Evolutionary conservation across 2,113 vertebrate genomes (phyloP).

Genomic region (Oncorhynchus kisutch): DNA sequence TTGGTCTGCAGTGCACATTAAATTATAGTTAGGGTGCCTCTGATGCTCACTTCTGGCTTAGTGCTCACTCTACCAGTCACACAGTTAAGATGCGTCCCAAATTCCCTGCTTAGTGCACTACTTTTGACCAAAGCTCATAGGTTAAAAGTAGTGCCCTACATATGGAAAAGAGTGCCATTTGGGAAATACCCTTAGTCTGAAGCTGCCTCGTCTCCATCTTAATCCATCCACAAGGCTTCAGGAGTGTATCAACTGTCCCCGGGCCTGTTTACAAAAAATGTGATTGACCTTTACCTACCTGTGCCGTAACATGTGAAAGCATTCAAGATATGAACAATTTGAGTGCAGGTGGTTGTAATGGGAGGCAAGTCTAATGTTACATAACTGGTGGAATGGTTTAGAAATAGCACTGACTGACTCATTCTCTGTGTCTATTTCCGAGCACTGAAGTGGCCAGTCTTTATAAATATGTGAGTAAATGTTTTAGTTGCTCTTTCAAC

Average conservation of each 20-base stretch:
- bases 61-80: slow-evolving; percentile 39
- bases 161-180: no score
- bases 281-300: background rate
- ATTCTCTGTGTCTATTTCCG: background rate
- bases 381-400: background rate
- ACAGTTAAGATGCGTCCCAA: background rate
- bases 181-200: no score
- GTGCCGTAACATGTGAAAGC: background rate
- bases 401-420: background rate
- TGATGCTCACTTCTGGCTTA: slow-evolving; percentile 60
- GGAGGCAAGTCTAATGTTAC: background rate
- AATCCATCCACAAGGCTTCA: slow-evolving; percentile 61
- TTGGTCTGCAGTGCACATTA: slow-evolving; percentile 59
- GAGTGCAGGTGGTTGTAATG: background rate
- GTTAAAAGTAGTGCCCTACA: no score
- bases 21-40: slow-evolving; percentile 63
- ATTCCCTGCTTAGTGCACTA: no score
- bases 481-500: background rate
- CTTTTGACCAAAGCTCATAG: no score
- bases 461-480: background rate
- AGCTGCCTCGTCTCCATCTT: background rate
- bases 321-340: background rate
- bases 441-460: background rate
- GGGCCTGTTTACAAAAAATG: background rate
- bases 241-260: slow-evolving; percentile 58